A percentile compares a stretch with the other conserved stretches of the same genome.
Conservation (phyloP, 2,797 vertebrate genomes). For the Anas georgica region DNA sequence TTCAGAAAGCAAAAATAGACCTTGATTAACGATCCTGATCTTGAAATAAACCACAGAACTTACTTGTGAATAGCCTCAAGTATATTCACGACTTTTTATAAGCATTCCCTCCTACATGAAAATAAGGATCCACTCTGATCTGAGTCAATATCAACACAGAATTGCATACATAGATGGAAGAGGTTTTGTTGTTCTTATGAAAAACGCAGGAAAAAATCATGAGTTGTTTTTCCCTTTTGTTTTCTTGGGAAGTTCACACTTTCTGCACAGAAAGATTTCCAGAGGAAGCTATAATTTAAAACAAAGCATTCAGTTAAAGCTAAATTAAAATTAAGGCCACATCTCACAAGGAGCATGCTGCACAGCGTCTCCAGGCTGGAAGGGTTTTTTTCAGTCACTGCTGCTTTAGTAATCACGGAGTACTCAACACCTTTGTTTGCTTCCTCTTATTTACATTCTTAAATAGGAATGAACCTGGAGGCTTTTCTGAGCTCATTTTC, state of each 20-base stretch:
- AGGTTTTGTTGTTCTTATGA: background rate
- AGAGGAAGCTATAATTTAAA: background rate
- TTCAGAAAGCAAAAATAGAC: background rate
- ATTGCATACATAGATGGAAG: background rate
- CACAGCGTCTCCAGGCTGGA: background rate
- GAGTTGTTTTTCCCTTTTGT: background rate
- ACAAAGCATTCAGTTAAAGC: background rate
- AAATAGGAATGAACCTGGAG: background rate
- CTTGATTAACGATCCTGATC: no score
- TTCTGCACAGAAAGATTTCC: background rate
- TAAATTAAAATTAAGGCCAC: background rate
- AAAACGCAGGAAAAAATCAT: background rate
- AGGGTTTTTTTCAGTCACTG: background rate
- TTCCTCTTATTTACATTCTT: background rate
- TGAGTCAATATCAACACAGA: background rate
- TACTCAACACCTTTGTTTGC: background rate
- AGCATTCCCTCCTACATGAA: background rate
- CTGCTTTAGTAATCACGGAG: background rate
- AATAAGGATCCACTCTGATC: background rate
- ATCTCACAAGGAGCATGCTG: fast-evolving
- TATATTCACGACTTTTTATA: background rate
- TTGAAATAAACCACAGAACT: background rate
- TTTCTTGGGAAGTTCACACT: background rate
- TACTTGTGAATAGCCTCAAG: background rate
- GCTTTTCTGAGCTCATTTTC: background rate